Evolutionary conservation across 2,113 vertebrate genomes (phyloP).

Genomic region (Plecturocebus donacophilus): DNA sequence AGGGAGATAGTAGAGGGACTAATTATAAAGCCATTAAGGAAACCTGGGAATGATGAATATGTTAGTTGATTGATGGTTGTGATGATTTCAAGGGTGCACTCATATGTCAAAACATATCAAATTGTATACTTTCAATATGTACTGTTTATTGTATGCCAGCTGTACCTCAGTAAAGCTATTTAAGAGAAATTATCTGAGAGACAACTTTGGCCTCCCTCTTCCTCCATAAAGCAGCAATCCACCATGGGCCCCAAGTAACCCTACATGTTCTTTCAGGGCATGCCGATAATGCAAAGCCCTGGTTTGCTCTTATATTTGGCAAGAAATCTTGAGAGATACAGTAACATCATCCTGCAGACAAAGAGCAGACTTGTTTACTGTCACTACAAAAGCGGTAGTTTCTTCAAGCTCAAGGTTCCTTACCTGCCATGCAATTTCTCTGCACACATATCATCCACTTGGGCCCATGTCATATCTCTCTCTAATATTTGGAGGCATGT

Average conservation of each 20-base stretch:
- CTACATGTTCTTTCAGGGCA: not conserved
- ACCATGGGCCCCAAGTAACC: not conserved
- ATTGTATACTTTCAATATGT: not conserved
- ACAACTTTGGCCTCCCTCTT: not conserved
- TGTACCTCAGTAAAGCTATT: not conserved
- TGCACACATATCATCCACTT: not conserved
- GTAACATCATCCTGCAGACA: not conserved
- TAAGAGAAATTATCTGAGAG: not conserved
- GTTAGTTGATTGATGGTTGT: not conserved
- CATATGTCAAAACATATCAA: not conserved
- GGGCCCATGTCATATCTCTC: not conserved
- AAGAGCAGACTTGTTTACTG: not conserved
- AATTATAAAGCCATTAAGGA: not conserved
- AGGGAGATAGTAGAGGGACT: not conserved
- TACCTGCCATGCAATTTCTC: not conserved
- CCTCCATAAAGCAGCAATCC: not conserved
- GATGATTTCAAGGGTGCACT: not conserved
- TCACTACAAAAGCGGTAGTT: not conserved
- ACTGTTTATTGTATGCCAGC: not conserved
- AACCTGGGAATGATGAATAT: not conserved
- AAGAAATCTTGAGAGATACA: not conserved
- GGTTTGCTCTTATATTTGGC: not conserved
- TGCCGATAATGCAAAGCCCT: not conserved
- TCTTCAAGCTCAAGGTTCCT: not conserved
- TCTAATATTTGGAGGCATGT: not conserved